phyloP scores from a whole-genome alignment of 2,888 invertebrate species.

The Hemicrepidius hirtus region DNA sequence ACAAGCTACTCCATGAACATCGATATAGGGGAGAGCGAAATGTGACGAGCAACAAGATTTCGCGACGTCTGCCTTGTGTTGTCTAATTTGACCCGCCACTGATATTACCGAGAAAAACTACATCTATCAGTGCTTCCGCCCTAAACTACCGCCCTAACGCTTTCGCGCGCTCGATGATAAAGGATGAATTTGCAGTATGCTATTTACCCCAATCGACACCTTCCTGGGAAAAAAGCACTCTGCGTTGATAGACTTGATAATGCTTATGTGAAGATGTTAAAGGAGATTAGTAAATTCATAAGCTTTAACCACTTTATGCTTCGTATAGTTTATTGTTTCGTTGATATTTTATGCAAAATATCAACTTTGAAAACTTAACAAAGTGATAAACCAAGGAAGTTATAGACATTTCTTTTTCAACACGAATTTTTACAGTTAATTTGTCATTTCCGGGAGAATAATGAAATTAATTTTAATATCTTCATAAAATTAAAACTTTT shows the following conservation, averaged over 20 bases:
- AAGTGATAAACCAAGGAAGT: too few species aligned
- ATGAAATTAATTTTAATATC: not conserved
- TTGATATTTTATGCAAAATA: too few species aligned
- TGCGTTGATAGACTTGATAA: slow-evolving; percentile 10
- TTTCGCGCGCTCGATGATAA: slow-evolving; percentile 36
- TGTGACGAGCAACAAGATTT: slow-evolving; percentile 6
- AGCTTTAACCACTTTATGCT: slow-evolving; percentile 11
- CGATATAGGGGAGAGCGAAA: not conserved
- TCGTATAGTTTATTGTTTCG: too few species aligned
- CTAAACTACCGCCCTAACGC: slow-evolving; percentile 42
- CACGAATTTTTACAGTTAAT: too few species aligned
- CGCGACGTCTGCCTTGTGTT: slow-evolving; percentile 4
- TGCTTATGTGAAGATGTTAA: slow-evolving; percentile 21
- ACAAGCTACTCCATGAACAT: not conserved
- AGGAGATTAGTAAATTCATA: slow-evolving; percentile 11
- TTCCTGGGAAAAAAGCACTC: slow-evolving; percentile 26
- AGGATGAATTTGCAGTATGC: slow-evolving; percentile 38
- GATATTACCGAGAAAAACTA: slow-evolving; percentile 39
- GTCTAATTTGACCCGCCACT: slow-evolving; percentile 38
- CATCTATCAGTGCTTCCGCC: slow-evolving; percentile 43
- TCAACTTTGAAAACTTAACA: too few species aligned
- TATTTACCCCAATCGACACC: slow-evolving; percentile 35
- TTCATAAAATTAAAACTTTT: too few species aligned
- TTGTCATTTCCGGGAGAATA: not conserved
- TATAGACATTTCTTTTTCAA: too few species aligned